Base-by-base conservation (phyloP, 1,140 invertebrate species). In the Lepidurus arcticus region DNA sequence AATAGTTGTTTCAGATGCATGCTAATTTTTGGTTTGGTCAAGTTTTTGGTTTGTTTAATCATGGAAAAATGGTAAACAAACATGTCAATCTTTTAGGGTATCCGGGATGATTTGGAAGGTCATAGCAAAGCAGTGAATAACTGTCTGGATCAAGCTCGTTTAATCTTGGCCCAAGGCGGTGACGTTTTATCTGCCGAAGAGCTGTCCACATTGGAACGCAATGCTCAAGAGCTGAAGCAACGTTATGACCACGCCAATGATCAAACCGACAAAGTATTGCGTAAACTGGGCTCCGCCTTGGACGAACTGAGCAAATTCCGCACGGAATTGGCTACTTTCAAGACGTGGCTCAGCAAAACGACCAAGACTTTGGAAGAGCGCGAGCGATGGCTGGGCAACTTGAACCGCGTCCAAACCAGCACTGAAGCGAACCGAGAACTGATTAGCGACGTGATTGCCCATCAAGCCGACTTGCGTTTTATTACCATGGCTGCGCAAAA, bases 401-500 rank as follows among this genome's bases (percentile, higher is more conserved):
- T 95, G 76, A 91, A 93, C 78, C 89, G 90, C 74, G 84, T 94
- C 6, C 88, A 89, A 73, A 89, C 88, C 73, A 91, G 92, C 81
- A 89, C 90, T 0, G 92, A 95, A 78, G 89, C 90, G 11, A 91
- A 92, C 3, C 89, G 92, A 45, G 93, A 94, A 80, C 95, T 98
- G 85, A 91, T 95, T n/a, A 93, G 91, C 78, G 95, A 98, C 85
- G 94, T 98, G 0, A 95, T 97, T 81, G 92, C 94, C 2, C 95
- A 97, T 83, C 94, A 97, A 85, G 96, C 94, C 1, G 96, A 98
- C 86, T 86, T 97, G 1, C 88, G 95, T 42, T 98, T 97, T 84
- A 95, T 97, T 78, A 95, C 94, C 1, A 96, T 98, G 92, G 91
- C 94, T 0, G 94, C 94, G 0, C 94, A 97, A 86, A 97, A 97